Base-by-base conservation (phyloP, 2,888 invertebrate genomes). In the Azorinus chamasolen region DNA sequence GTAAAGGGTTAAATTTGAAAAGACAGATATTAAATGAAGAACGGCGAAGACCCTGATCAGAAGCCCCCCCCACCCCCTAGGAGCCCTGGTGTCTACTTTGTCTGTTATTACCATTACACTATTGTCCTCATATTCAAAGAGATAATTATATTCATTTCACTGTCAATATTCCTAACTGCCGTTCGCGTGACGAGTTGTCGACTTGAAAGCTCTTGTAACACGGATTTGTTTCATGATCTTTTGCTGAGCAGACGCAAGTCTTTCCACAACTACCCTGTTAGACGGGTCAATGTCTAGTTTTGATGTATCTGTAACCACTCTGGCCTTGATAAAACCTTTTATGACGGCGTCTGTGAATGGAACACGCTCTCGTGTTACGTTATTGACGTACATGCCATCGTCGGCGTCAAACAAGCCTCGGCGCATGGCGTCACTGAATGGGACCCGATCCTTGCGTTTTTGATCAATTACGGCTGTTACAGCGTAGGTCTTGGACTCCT, bases 341-440 rank as follows among this genome's bases (percentile, higher is more conserved):
- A 91, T 91, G 51, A 93, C 92, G 41, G 92, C 92, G 24, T 92
- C 91, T 2, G 89, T 90, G 0, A 92, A 88, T 27, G 87, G 87
- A 59, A 92, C 76, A 25, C 76, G 80, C 46, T 91, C 88, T 1
- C 83, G 76, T 2, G 90, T 91, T 14, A 86, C 72, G 43, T 89
- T 92, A 84, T 93, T 88, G n/a, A 88, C 72, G 77, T 88, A 93
- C 16, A 88, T 85, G 0, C 92, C 92, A 4, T 87, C 85, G 16
- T 89, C 85, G 51, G 80, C 80, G 64, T 90, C 86, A 18, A 93
- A 71, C 10, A 93, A 71, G 0, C 91, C 91, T 8, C 27, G 50
- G 1, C 59, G 55, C 6, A 89, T 57, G 1, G 90, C 90, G 2
- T 89, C 87, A 6, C 77, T 61, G 79, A 91, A 91, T 14, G 88